phyloP scores from a whole-genome alignment of 2,797 vertebrate genomes.

The Orestias chungarensis region DNA sequence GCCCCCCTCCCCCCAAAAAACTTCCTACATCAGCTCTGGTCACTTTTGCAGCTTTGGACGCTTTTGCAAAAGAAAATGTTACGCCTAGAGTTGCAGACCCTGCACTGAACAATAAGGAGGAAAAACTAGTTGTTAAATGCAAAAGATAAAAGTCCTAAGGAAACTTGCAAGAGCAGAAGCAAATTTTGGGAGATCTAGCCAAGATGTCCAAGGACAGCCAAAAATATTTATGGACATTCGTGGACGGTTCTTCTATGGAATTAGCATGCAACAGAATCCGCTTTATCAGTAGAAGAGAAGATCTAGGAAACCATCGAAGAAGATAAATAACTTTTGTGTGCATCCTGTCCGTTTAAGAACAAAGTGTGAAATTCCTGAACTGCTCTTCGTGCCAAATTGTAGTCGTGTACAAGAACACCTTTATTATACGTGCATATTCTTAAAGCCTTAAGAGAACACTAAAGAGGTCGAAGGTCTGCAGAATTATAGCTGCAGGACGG shows the following conservation, averaged over 20 bases:
- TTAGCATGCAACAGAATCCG: background rate
- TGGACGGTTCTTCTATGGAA: background rate
- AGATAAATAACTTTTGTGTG: background rate
- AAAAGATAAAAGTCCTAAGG: background rate
- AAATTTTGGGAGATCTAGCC: background rate
- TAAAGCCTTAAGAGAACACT: background rate
- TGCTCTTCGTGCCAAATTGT: background rate
- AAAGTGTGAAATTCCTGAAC: background rate
- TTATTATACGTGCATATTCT: background rate
- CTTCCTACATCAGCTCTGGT: no score
- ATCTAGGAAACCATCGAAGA: background rate
- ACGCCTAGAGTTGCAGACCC: no score
- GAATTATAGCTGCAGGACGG: background rate
- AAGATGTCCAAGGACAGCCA: background rate
- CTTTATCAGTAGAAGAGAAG: background rate
- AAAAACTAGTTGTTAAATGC: background rate
- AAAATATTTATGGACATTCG: no score
- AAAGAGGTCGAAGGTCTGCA: background rate
- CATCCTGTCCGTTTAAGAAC: background rate
- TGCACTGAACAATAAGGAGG: no score
- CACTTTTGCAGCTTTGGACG: no score
- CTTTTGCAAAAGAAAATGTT: no score
- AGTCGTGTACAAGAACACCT: background rate
- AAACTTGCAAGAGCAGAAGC: background rate
- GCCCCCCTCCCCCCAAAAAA: no score